phyloP scores from a whole-genome alignment of 2,113 vertebrate species.

The Tyrannus savana region DNA sequence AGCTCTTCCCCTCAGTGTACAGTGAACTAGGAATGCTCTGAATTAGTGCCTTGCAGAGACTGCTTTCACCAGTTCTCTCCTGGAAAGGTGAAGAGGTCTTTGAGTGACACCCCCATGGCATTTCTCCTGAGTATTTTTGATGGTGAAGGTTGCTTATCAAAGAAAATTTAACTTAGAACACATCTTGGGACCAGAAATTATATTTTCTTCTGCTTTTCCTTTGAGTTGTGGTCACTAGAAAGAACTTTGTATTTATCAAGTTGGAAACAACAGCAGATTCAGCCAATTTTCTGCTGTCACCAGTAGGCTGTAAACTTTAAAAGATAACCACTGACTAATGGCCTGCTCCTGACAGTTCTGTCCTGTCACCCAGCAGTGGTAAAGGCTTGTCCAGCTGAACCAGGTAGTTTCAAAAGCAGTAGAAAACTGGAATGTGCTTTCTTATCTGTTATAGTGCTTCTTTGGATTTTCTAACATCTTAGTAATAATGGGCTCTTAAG shows the following conservation, averaged over 20 bases:
- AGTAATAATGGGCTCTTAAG: neutral
- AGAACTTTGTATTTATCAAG: neutral
- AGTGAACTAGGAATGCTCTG: neutral
- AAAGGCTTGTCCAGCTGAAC: neutral
- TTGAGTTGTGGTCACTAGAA: neutral
- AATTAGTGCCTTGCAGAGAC: neutral
- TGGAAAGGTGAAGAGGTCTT: neutral
- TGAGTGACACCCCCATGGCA: fast-evolving
- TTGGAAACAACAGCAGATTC: neutral
- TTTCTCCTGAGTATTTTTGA: neutral
- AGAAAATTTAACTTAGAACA: neutral
- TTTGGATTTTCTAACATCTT: neutral
- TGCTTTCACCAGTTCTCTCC: neutral
- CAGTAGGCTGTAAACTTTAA: neutral
- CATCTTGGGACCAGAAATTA: neutral
- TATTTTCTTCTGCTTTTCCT: neutral
- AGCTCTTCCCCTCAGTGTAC: neutral
- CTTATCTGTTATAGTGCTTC: neutral
- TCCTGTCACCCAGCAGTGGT: neutral
- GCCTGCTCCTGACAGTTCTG: neutral
- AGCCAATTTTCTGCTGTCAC: neutral
- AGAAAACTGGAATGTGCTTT: neutral
- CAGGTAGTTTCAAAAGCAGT: neutral
- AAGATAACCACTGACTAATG: neutral
- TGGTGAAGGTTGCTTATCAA: neutral